phyloP scores from a whole-genome alignment of 2,888 invertebrate species.

The Tetheella fluctuosa region DNA sequence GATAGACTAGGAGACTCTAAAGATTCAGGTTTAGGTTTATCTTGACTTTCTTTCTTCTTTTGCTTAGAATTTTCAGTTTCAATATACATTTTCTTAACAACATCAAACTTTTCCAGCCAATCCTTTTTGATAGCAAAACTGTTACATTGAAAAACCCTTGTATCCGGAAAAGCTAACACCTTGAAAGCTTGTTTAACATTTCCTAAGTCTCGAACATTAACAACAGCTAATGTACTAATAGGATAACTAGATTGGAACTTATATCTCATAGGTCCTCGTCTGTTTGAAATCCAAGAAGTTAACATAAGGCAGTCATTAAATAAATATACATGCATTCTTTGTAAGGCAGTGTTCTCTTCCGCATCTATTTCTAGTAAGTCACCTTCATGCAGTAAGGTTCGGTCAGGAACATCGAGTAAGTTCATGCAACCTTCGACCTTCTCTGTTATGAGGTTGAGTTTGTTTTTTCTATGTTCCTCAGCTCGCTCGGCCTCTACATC shows the following conservation, averaged over 20 bases:
- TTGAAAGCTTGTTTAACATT: constrained; percentile 97
- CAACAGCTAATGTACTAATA: constrained; percentile 94
- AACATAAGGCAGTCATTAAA: constrained; percentile 97
- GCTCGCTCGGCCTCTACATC: constrained; percentile 82
- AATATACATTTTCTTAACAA: constrained; percentile 92
- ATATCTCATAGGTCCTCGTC: constrained; percentile 91
- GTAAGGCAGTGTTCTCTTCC: constrained; percentile 92
- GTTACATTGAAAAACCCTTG: constrained; percentile 95
- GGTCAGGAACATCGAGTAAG: constrained; percentile 89
- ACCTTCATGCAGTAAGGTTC: constrained; percentile 94
- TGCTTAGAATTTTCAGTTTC: constrained; percentile 85
- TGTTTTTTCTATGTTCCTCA: constrained; percentile 85
- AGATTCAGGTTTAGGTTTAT: constrained; percentile 68
- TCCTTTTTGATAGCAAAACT: constrained; percentile 92
- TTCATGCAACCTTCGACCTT: constrained; percentile 95
- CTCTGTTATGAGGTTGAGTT: constrained; percentile 89
- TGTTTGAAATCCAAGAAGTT: constrained; percentile 90
- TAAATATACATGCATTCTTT: constrained; percentile 95
- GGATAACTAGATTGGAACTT: constrained; percentile 93
- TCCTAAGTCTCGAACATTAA: constrained; percentile 95
- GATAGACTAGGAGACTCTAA: constrained; percentile 79
- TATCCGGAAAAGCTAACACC: constrained; percentile 96
- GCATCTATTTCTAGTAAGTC: constrained; percentile 95
- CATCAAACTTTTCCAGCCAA: constrained; percentile 96
- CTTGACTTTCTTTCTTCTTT: constrained; percentile 74